Evolutionary conservation across 2,113 vertebrate species (phyloP).

Genomic region (Nyctibius bracteatus): DNA sequence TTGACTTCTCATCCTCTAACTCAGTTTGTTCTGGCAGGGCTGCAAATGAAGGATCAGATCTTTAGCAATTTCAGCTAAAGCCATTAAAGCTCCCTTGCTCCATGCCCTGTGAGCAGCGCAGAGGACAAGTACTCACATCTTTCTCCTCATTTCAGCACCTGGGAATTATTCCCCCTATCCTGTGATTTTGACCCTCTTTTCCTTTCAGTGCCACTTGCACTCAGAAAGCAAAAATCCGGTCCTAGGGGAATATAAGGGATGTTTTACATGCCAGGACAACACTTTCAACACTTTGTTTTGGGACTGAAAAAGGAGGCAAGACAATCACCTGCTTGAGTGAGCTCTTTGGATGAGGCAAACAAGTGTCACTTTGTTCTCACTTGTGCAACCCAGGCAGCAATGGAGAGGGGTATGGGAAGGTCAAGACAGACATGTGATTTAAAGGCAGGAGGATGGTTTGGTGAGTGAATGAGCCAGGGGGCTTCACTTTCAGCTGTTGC

Average conservation of each 20-base stretch:
- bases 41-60: neutral
- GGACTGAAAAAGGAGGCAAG: constrained; percentile 17
- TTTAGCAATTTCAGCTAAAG: neutral
- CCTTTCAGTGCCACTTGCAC: neutral
- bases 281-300: constrained; percentile 40
- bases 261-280: constrained; percentile 40
- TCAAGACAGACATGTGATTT: constrained; percentile 26
- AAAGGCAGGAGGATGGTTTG: neutral
- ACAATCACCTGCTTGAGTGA: constrained; percentile 60
- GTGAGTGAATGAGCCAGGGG: neutral
- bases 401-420: neutral
- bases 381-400: neutral
- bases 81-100: neutral
- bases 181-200: neutral
- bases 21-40: neutral
- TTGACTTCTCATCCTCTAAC: neutral
- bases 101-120: neutral
- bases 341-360: constrained; percentile 24
- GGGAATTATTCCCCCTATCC: neutral
- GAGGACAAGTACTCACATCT: neutral
- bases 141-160: neutral
- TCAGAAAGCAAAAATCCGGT: neutral
- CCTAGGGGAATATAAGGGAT: neutral
- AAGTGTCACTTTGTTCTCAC: constrained; percentile 59
- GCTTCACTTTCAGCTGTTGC: neutral